Conservation (phyloP, 2,797 vertebrate genomes). For the Molossus alvarezi region DNA sequence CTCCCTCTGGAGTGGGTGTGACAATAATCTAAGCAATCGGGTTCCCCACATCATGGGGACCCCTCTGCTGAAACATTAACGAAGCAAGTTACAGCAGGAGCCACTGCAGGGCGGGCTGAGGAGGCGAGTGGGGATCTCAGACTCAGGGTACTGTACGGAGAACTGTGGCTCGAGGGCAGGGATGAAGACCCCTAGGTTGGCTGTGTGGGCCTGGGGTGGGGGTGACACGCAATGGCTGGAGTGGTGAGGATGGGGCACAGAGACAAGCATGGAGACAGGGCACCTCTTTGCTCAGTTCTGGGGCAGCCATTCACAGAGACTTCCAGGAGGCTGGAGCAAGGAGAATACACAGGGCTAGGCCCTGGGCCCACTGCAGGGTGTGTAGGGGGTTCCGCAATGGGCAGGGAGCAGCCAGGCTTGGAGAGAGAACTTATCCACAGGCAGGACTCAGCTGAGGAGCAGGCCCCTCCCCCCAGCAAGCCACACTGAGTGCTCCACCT, state of each 20-base stretch:
- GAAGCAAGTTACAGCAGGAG: neutral
- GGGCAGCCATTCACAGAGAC: neutral
- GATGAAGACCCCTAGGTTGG: neutral
- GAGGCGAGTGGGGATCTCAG: neutral
- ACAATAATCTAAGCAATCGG: too few species aligned
- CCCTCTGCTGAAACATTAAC: neutral
- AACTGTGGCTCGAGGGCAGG: neutral
- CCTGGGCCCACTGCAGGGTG: neutral
- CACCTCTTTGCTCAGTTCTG: neutral
- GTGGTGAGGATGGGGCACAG: neutral
- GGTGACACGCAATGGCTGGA: too few species aligned
- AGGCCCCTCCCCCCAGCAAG: neutral
- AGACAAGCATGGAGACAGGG: neutral
- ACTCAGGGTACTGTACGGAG: neutral
- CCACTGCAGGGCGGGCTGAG: neutral
- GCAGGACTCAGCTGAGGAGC: too few species aligned
- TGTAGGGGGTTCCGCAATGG: neutral
- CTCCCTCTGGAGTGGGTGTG: neutral
- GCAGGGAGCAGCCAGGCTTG: neutral
- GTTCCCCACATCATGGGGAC: neutral
- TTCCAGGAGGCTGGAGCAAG: too few species aligned
- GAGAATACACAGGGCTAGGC: neutral
- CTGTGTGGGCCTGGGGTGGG: neutral
- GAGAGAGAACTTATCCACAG: neutral
- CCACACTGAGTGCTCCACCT: neutral